A percentile compares a stretch with the other conserved stretches of the same genome.
Conservation (phyloP, 37 sponge, comb jelly and placozoan species). For the Tethya wilhelma region DNA sequence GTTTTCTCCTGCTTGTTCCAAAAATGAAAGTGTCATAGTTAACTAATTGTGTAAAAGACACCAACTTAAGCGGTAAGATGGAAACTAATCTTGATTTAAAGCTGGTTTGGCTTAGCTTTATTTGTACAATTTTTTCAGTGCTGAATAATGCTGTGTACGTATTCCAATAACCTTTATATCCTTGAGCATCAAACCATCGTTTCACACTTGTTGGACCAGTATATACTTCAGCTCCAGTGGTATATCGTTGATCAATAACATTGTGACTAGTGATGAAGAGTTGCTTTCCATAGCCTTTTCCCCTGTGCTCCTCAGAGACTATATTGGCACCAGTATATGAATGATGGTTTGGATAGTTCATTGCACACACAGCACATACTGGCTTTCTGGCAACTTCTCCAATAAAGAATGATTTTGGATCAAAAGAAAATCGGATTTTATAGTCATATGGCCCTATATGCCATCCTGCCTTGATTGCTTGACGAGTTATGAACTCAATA, state of each 20-base stretch:
- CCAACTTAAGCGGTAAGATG: too few species aligned
- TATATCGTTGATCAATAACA: not conserved
- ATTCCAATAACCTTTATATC: slow-evolving; percentile 9
- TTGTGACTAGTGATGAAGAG: not conserved
- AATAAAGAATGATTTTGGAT: slow-evolving; percentile 1
- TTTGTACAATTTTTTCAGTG: not conserved
- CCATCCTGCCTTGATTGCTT: not conserved
- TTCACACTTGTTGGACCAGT: too few species aligned
- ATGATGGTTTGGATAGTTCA: not conserved
- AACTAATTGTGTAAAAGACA: not conserved
- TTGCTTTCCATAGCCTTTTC: not conserved
- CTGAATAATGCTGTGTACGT: slow-evolving; percentile 2
- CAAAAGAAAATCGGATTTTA: not conserved
- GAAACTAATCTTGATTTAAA: too few species aligned
- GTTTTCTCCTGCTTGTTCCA: not conserved
- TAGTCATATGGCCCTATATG: slow-evolving; percentile 6
- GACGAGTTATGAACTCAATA: not conserved
- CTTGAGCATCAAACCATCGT: not conserved
- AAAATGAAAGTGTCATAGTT: too few species aligned
- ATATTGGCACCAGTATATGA: not conserved
- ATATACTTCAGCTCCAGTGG: not conserved
- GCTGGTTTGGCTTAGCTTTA: too few species aligned
- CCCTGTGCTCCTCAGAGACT: not conserved
- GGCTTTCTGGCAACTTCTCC: not conserved
- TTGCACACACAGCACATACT: not conserved